Base-by-base conservation (phyloP, 2,888 invertebrate genomes). In the Sinodicranocentrus sp. region DNA sequence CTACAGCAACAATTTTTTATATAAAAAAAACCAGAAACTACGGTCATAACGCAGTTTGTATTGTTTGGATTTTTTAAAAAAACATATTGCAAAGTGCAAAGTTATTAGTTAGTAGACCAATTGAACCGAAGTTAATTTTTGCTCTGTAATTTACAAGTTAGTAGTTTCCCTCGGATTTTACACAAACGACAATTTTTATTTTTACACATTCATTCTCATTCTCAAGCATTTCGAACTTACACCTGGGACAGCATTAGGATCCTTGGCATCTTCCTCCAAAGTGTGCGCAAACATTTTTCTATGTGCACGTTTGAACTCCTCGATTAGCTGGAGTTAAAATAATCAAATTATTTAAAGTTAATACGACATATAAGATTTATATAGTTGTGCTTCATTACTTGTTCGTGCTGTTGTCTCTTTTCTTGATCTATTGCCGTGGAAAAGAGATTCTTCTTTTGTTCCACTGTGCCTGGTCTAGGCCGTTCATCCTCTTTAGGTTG, bases 251-350 rank as follows among this genome's bases (percentile, higher is more conserved):
- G 52, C 48, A 26, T 26, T 59, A 6, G 23, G 26, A 33, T 82
- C 82, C 52, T 82, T 82, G 1, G 68, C 19, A 10, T 84, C 79
- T 21, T 72, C 84, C 19, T 84, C 85, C 5, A 85, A 59, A 19
- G 86, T 84, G 26, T 87, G 87, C 6, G 90, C 88, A 90, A 97
- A 97, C 96, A 97, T 97, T 92, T 95, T 95, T 89, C 94, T 93
- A 91, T 97, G 96, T 3, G 96, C 96, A 89, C 94, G 94, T 90
- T 95, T 96, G 90, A 97, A 97, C 91, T 97, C 97, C 90, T 96
- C 95, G 95, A 97, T 97, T 85, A 97, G 91, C 89, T 90, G 87
- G 19, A 85, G 79, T 19, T 59, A 63, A n/a, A 67, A 13, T 52
- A 52, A 52, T 5, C 52, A 26, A 19, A 23, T 39, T n/a, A n/a